A percentile compares a stretch with the other conserved stretches of the same genome.
phyloP scores from a whole-genome alignment of 2,888 invertebrate genomes.

The Brachylomia viminalis region DNA sequence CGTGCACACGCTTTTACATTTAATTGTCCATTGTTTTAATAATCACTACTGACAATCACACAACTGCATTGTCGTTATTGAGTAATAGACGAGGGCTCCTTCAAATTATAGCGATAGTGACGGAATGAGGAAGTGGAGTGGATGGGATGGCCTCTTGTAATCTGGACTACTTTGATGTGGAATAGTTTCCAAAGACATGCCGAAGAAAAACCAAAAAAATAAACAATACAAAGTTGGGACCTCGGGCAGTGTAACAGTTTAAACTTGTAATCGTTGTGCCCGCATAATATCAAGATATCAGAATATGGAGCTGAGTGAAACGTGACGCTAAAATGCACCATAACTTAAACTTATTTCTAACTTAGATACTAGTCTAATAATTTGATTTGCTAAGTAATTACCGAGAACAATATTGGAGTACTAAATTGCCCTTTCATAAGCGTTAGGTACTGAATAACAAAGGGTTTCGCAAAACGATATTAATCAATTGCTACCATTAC shows the following conservation, averaged over 20 bases:
- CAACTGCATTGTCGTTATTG: constrained; percentile 43
- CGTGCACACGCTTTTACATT: constrained; percentile 45
- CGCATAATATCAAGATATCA: neutral
- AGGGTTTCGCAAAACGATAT: constrained; percentile 61
- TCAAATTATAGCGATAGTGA: constrained; percentile 9
- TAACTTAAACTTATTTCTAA: constrained; percentile 23
- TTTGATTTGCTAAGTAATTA: constrained; percentile 54
- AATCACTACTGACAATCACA: constrained; percentile 54
- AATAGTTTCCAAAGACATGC: constrained; percentile 7
- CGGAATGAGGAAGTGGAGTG: constrained; percentile 15
- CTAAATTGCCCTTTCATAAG: constrained; percentile 58
- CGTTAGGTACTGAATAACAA: constrained; percentile 49
- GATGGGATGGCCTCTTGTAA: neutral
- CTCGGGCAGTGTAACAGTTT: neutral
- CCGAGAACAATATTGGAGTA: constrained; percentile 50
- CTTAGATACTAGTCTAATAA: constrained; percentile 9
- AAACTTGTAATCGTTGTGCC: neutral
- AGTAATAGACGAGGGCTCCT: constrained; percentile 45
- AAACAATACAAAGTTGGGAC: neutral
- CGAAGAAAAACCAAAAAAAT: neutral
- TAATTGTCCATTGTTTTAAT: constrained; percentile 63
- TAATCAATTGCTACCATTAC: constrained; percentile 60
- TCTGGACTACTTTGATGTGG: neutral
- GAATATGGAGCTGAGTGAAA: constrained; percentile 13
- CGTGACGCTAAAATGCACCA: constrained; percentile 11